phyloP scores from a whole-genome alignment of 2,113 vertebrate species.

The Dendrocopos noguchii region DNA sequence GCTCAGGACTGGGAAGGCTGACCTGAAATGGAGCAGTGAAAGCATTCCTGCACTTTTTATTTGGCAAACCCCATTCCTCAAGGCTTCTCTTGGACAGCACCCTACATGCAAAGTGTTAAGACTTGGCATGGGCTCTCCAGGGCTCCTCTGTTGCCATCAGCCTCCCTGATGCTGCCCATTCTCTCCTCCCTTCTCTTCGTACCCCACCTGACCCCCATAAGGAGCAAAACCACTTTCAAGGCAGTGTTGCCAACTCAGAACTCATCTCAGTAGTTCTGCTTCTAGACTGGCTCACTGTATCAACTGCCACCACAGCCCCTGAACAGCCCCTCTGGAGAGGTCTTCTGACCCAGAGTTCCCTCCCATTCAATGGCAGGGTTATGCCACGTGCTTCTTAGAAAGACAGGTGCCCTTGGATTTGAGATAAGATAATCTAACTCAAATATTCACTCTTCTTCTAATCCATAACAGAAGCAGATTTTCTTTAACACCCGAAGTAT shows the following conservation, averaged over 20 bases:
- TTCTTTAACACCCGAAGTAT: not conserved
- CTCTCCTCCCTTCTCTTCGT: not conserved
- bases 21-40: not conserved
- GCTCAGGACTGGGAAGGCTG: not conserved
- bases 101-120: not conserved
- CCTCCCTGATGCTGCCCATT: rapidly evolving
- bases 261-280: not conserved
- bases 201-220: not conserved
- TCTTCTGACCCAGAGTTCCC: not conserved
- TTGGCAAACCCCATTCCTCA: not conserved
- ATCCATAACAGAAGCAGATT: not conserved
- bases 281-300: rapidly evolving
- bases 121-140: not conserved
- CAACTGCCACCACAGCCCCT: rapidly evolving
- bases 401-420: not conserved
- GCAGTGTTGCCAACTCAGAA: not conserved
- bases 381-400: not conserved
- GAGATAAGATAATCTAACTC: not conserved
- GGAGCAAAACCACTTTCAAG: not conserved
- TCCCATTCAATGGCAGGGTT: rapidly evolving
- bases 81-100: not conserved
- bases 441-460: not conserved
- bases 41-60: not conserved
- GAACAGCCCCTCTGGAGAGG: not conserved
- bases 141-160: not conserved